Evolutionary conservation across 2,113 vertebrate species (phyloP).

Genomic region (Rhizomys pruinosus): DNA sequence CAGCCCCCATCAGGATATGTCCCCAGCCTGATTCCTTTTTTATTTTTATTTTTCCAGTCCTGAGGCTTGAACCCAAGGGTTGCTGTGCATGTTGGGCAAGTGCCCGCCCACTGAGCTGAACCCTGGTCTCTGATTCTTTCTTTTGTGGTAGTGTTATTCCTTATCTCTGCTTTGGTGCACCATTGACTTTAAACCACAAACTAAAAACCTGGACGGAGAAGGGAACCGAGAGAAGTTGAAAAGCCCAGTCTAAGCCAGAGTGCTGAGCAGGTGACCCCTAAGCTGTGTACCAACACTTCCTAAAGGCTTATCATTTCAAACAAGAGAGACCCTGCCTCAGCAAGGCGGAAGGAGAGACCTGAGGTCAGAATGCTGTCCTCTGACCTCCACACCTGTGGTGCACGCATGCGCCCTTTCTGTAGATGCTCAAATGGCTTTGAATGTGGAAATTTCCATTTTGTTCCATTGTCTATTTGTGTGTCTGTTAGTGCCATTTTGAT

Average conservation of each 20-base stretch:
- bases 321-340: not conserved
- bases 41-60: not conserved
- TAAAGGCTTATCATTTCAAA: not conserved
- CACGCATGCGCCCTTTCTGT: not conserved
- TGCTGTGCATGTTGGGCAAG: not conserved
- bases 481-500: not conserved
- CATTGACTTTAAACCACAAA: not conserved
- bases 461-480: not conserved
- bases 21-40: not conserved
- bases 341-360: not conserved
- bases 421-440: not conserved
- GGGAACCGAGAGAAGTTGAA: not conserved
- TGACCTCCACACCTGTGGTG: not conserved
- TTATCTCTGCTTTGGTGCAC: not conserved
- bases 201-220: not conserved
- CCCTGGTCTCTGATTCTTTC: not conserved
- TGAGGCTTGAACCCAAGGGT: not conserved
- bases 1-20: not conserved
- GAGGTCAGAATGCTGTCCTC: not conserved
- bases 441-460: not conserved
- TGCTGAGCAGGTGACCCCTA: not conserved
- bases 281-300: not conserved
- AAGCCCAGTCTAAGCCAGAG: not conserved
- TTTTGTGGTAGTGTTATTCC: slow-evolving; percentile 1
- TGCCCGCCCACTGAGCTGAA: not conserved